A percentile compares a stretch with the other conserved stretches of the same genome.
Conservation (phyloP, 2,797 vertebrate genomes). For the Huso huso region DNA sequence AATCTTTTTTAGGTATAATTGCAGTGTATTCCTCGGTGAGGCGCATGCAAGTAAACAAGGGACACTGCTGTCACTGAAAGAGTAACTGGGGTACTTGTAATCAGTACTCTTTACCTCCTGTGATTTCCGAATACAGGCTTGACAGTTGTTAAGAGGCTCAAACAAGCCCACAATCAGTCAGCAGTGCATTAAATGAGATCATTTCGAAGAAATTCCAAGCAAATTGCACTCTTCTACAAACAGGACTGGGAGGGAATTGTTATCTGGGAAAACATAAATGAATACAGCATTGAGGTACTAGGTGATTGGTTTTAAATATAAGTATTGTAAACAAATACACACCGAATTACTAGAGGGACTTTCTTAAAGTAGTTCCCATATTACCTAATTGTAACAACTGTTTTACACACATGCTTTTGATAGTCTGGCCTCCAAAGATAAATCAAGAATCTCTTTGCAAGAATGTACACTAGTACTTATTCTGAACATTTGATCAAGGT, state of each 20-base stretch:
- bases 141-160: background rate
- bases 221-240: background rate
- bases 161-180: background rate
- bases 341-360: background rate
- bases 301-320: background rate
- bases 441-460: background rate
- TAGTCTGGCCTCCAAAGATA: conserved; percentile 1
- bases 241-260: background rate
- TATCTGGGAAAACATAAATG: background rate
- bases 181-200: background rate
- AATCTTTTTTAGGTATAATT: too few relatives aligned
- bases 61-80: background rate
- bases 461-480: background rate
- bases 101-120: background rate
- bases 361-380: background rate
- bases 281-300: background rate
- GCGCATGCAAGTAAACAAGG: background rate
- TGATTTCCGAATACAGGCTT: background rate
- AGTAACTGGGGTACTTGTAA: background rate
- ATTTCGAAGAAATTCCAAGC: background rate
- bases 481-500: background rate
- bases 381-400: background rate
- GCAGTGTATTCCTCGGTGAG: background rate
- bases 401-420: background rate
- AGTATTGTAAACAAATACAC: background rate